A percentile compares a stretch with the other conserved stretches of the same genome.
Conservation (phyloP, 1,140 invertebrate species). For the Bacillus rossius region DNA sequence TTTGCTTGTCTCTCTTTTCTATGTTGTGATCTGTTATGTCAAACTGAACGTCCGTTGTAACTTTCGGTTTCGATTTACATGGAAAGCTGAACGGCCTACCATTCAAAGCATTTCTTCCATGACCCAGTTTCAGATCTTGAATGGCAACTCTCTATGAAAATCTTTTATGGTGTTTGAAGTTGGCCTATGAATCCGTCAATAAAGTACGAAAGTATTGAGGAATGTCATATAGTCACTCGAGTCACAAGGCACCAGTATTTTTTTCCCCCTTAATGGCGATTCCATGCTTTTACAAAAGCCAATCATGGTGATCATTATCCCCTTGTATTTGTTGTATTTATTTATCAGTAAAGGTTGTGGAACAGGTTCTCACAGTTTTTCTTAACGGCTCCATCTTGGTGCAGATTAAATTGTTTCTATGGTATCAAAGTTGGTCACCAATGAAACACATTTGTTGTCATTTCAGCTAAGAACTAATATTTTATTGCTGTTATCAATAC, state of each 20-base stretch:
- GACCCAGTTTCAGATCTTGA: no score
- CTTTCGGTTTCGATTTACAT: no score
- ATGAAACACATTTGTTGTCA: slow-evolving; percentile 33
- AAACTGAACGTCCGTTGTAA: no score
- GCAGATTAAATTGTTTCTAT: slow-evolving; percentile 28
- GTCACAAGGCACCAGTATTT: slow-evolving; percentile 33
- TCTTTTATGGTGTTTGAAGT: no score
- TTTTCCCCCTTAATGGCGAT: slow-evolving; percentile 24
- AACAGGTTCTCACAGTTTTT: slow-evolving; percentile 31
- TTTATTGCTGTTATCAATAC: slow-evolving; percentile 27
- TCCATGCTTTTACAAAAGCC: slow-evolving; percentile 23
- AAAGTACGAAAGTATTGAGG: slow-evolving; percentile 25
- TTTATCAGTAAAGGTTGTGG: slow-evolving; percentile 29
- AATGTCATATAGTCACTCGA: slow-evolving; percentile 29
- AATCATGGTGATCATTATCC: slow-evolving; percentile 31
- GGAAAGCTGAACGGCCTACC: no score
- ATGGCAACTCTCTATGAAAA: no score
- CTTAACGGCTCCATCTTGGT: slow-evolving; percentile 28
- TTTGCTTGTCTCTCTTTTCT: no score
- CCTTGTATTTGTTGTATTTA: slow-evolving; percentile 36
- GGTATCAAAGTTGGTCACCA: slow-evolving; percentile 29
- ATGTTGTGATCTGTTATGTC: no score
- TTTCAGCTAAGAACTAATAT: slow-evolving; percentile 32
- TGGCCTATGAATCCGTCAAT: no score
- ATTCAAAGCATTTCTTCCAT: no score